Evolutionary conservation across 2,888 invertebrate genomes (phyloP).

Genomic region (Bembecia ichneumoniformis): DNA sequence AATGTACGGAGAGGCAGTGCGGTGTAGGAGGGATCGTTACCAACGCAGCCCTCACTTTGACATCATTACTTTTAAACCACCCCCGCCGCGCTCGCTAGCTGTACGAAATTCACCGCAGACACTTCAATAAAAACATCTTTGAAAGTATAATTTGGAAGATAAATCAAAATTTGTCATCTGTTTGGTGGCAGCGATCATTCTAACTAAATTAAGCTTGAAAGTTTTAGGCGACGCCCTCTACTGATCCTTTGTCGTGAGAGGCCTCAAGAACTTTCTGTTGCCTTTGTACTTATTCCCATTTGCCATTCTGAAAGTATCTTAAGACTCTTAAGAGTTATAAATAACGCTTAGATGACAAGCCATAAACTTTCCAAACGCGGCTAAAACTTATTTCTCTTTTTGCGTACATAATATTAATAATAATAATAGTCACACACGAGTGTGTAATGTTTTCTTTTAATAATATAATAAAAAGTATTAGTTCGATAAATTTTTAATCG

Average conservation of each 20-base stretch:
- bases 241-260: slow-evolving; percentile 13
- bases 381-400: too few relatives aligned
- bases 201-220: slow-evolving; percentile 10
- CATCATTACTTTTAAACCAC: slow-evolving; percentile 52
- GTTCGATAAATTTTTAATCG: too few relatives aligned
- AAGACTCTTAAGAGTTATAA: slow-evolving; percentile 10
- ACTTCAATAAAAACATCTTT: not conserved
- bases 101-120: not conserved
- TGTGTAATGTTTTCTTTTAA: too few relatives aligned
- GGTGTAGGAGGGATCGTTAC: slow-evolving; percentile 28
- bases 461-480: too few relatives aligned
- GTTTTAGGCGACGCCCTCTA: slow-evolving; percentile 4
- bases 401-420: too few relatives aligned
- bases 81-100: slow-evolving; percentile 27
- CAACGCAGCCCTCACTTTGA: slow-evolving; percentile 40
- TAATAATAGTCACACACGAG: too few relatives aligned
- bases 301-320: slow-evolving; percentile 12
- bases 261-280: slow-evolving; percentile 3
- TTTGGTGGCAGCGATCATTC: slow-evolving; percentile 5
- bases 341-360: slow-evolving; percentile 1
- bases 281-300: slow-evolving; percentile 8
- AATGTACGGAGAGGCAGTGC: slow-evolving; percentile 35
- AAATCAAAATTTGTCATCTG: slow-evolving; percentile 15
- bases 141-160: not conserved
- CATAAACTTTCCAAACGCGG: not conserved